These are phyloP conservation scores for Drosophila virilis DNA, from an alignment of 1,140 invertebrate species.

Conservation along the genomic window DNA sequence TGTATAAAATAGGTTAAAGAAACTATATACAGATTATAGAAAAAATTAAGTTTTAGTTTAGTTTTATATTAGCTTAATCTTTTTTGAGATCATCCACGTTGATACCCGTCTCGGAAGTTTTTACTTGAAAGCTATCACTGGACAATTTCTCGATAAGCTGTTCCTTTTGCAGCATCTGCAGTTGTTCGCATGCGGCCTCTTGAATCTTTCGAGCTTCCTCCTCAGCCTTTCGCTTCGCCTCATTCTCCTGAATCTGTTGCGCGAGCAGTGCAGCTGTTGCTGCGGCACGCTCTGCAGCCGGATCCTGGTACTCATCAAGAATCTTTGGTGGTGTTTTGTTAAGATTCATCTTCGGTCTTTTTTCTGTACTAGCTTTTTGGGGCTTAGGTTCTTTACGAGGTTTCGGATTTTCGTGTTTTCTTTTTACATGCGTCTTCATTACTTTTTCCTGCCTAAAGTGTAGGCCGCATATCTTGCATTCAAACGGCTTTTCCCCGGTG, in stretches of 20 bases:
- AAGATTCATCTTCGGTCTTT: conserved; percentile 45
- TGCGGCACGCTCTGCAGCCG: conserved; percentile 68
- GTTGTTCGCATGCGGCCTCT: conserved; percentile 72
- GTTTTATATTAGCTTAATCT: conserved; percentile 18
- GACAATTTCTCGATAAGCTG: conserved; percentile 52
- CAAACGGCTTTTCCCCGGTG: conserved; percentile 84
- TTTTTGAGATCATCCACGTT: conserved; percentile 53
- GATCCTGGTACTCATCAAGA: conserved; percentile 69
- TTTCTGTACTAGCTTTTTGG: conserved; percentile 38
- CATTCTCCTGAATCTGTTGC: conserved; percentile 71
- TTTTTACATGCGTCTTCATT: conserved; percentile 69
- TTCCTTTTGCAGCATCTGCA: conserved; percentile 68
- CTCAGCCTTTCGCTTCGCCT: conserved; percentile 69
- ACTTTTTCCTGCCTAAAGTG: conserved; percentile 77
- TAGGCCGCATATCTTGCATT: conserved; percentile 73
- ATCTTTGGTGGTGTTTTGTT: conserved; percentile 61
- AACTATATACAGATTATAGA: background rate
- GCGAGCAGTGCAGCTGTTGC: conserved; percentile 68
- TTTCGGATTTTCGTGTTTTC: conserved; percentile 70
- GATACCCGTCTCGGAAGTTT: conserved; percentile 55
- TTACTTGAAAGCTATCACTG: conserved; percentile 69
- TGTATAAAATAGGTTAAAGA: background rate
- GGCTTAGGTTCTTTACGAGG: conserved; percentile 50
- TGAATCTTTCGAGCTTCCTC: conserved; percentile 70
- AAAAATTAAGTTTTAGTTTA: background rate